Conservation (phyloP, 2,888 invertebrate species). For the Leucozona laternaria region DNA sequence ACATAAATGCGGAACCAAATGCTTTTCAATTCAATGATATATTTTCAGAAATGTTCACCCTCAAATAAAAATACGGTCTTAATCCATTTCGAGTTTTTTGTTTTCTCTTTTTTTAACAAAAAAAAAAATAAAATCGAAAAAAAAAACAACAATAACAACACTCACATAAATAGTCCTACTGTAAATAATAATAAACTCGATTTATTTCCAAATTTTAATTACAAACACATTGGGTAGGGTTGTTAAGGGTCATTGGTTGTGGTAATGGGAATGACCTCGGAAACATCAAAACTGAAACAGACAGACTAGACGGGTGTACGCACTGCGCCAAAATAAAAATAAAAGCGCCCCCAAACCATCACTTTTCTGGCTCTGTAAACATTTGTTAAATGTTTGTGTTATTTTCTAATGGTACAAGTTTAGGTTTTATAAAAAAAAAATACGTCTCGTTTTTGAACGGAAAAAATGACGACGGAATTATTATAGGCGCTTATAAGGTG, state of each 20-base stretch:
- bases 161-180: not conserved
- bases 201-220: constrained; percentile 15
- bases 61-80: not conserved
- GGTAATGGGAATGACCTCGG: constrained; percentile 32
- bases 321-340: constrained; percentile 2
- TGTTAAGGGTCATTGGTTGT: constrained; percentile 43
- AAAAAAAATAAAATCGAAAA: not conserved
- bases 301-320: constrained; percentile 13
- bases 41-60: constrained; percentile 1
- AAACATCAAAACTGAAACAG: constrained; percentile 31
- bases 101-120: not conserved
- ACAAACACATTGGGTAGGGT: constrained; percentile 44
- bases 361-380: not conserved
- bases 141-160: not conserved
- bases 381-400: not conserved
- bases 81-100: not conserved
- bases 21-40: constrained; percentile 5
- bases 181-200: not conserved
- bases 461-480: too few relatives aligned
- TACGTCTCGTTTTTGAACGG: too few relatives aligned
- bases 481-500: too few relatives aligned
- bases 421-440: not conserved
- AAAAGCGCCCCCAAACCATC: constrained; percentile 5
- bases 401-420: not conserved
- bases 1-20: constrained; percentile 26